Base-by-base conservation (phyloP, 1,140 invertebrate genomes). In the Druon quercuslanigerum region DNA sequence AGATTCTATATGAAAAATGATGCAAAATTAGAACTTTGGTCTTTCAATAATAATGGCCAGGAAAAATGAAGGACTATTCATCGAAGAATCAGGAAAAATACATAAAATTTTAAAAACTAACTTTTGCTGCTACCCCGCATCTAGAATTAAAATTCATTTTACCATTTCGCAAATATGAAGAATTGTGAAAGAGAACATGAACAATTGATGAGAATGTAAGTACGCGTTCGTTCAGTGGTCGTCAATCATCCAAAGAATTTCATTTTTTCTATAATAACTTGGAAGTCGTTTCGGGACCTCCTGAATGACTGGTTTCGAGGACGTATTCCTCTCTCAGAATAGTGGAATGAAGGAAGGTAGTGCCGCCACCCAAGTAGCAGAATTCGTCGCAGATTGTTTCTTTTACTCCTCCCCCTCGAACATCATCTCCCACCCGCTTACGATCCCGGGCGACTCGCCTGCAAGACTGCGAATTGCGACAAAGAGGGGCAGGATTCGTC, bases 351-450 rank as follows among this genome's bases (percentile, higher is more conserved):
- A 79, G 60, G 60, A 66, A 66, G 60, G 60, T 33, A 76, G 71
- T 77, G 40, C 40, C 79, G 82, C 87, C 85, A 87, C 87, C 87
- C 86, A 88, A 82, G 87, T 87, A 79, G 87, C 83, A 74, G 79
- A 80, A 84, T 87, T 86, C 84, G 82, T 81, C 77, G 82, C 76
- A 85, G 86, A 87, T 87, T 88, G 86, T 87, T 86, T 82, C 73
- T 76, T 74, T 75, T 78, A 75, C n/a, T 71, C 40, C 52, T 72
- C 54, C 54, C 57, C 51, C 60, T 75, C 57, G 33, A 51, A 66
- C 54, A 74, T 77, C 76, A 78, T 84, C 79, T 81, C 76, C 74
- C 77, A 73, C 79, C 73, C 74, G 76, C 78, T 78, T 73, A 72
- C 77, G 75, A 77, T 80, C 73, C 74, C 57, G 60, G 74, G 72